Evolutionary conservation across 2,797 vertebrate genomes (phyloP).

Genomic region (Rhadinocentrus ornatus): DNA sequence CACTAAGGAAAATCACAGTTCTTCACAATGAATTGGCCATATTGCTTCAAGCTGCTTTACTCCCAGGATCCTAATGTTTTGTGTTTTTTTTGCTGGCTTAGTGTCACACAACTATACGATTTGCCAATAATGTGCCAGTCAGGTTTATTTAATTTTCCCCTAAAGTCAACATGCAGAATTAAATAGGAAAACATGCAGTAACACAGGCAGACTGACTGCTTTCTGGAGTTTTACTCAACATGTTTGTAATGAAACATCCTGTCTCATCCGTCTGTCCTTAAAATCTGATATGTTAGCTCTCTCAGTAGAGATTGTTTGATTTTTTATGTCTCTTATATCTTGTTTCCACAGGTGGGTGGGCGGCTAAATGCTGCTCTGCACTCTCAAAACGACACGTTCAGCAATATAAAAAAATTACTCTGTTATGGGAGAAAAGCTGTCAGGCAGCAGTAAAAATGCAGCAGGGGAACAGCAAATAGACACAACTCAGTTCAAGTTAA

Average conservation of each 20-base stretch:
- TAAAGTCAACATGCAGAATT: too few species aligned
- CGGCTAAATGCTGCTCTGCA: constrained; percentile 4
- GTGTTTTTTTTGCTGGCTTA: too few species aligned
- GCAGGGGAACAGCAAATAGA: neutral
- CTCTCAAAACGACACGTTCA: neutral
- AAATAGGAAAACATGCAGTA: neutral
- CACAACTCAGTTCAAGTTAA: neutral
- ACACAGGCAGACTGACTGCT: constrained; percentile 1
- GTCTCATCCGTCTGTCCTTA: constrained; percentile 3
- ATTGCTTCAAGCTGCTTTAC: too few species aligned
- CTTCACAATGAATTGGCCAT: too few species aligned
- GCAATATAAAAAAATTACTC: neutral
- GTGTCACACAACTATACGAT: too few species aligned
- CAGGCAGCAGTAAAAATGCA: neutral
- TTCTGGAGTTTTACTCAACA: constrained; percentile 1
- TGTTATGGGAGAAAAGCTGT: neutral
- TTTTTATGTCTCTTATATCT: neutral
- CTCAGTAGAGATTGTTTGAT: neutral
- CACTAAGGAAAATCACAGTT: too few species aligned
- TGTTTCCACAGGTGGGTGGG: neutral
- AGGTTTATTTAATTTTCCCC: too few species aligned
- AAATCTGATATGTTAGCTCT: constrained; percentile 4
- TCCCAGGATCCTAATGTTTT: too few species aligned
- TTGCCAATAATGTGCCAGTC: too few species aligned
- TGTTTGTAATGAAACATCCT: constrained; percentile 6